Conservation (phyloP, 2,113 vertebrate species). For the Xenotilapia longispinis region DNA sequence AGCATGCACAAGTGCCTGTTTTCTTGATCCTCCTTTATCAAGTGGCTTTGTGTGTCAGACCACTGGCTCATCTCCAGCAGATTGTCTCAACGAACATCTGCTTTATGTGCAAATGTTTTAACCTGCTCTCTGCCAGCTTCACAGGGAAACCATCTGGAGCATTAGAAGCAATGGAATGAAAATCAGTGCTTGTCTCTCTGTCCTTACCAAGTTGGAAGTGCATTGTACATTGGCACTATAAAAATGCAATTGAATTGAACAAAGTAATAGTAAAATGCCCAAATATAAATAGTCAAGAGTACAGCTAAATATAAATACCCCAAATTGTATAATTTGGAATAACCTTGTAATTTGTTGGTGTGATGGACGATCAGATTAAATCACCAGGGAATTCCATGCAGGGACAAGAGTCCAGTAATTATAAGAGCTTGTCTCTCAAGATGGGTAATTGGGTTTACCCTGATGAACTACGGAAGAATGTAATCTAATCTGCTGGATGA, state of each 20-base stretch:
- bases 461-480: constrained; percentile 49
- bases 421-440: constrained; percentile 29
- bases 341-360: constrained; percentile 1
- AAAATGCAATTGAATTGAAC: neutral
- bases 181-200: constrained; percentile 15
- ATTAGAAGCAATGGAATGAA: constrained; percentile 1
- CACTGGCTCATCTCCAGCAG: constrained; percentile 5
- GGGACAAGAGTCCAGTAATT: constrained; percentile 35
- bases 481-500: constrained; percentile 51
- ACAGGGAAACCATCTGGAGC: constrained; percentile 14
- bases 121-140: neutral
- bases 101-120: constrained; percentile 20
- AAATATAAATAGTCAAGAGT: neutral
- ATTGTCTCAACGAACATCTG: constrained; percentile 15
- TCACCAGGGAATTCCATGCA: constrained; percentile 28
- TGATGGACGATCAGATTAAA: constrained; percentile 29
- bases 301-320: neutral
- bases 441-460: constrained; percentile 48
- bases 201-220: neutral
- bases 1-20: neutral
- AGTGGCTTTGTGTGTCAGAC: neutral
- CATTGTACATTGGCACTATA: neutral
- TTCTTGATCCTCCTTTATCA: neutral
- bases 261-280: neutral
- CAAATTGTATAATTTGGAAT: neutral